Conservation (phyloP, 2,888 invertebrate genomes). For the Onchidella celtica region DNA sequence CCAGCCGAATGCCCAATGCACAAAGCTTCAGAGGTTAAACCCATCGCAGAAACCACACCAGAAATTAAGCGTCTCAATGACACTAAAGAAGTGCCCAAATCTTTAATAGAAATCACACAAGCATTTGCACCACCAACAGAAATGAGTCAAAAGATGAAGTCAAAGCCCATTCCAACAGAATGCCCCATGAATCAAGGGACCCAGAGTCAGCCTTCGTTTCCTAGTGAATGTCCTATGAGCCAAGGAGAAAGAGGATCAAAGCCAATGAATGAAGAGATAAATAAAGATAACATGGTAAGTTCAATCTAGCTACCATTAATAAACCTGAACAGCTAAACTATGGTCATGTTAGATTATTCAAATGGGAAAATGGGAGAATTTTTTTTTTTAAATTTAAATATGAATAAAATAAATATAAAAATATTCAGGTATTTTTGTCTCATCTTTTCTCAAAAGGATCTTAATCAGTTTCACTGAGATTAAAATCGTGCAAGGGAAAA, state of each 20-base stretch:
- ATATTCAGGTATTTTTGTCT: too few relatives aligned
- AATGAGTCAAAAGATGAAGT: neutral
- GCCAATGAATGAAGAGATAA: constrained; percentile 32
- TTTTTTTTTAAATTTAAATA: too few relatives aligned
- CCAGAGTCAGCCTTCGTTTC: constrained; percentile 22
- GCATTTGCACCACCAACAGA: neutral
- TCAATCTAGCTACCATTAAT: too few relatives aligned
- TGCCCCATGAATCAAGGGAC: constrained; percentile 88
- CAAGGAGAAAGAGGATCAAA: constrained; percentile 78
- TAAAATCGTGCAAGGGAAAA: too few relatives aligned
- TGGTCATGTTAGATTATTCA: neutral
- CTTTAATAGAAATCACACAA: constrained; percentile 39
- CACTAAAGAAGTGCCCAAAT: constrained; percentile 34
- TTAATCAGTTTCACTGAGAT: too few relatives aligned
- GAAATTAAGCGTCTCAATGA: neutral
- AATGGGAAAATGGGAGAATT: too few relatives aligned
- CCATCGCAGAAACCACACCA: neutral
- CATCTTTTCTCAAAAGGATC: too few relatives aligned
- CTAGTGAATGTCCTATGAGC: constrained; percentile 87
- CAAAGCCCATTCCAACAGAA: constrained; percentile 81
- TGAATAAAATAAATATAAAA: too few relatives aligned
- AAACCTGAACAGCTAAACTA: too few relatives aligned
- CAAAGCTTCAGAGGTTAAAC: constrained; percentile 37
- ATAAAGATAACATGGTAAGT: constrained; percentile 55
- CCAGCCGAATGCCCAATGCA: constrained; percentile 60